phyloP scores from a whole-genome alignment of 1,140 invertebrate genomes.

The Cephus cinctus region DNA sequence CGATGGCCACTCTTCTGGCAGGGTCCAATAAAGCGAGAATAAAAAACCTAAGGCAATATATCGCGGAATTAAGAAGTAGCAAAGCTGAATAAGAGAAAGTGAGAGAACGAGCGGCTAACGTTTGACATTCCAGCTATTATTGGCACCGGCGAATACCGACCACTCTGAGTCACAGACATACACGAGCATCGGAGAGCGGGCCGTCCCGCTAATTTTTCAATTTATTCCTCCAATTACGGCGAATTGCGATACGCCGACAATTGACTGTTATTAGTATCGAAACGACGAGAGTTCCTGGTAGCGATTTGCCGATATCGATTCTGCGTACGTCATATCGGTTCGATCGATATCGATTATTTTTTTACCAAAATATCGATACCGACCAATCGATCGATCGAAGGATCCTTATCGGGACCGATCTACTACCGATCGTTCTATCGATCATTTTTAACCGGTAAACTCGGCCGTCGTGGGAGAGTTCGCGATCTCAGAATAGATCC shows the following conservation, averaged over 20 bases:
- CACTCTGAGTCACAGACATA: constrained; percentile 11
- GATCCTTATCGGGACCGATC: too few relatives aligned
- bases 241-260: constrained; percentile 40
- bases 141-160: constrained; percentile 31
- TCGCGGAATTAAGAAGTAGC: constrained; percentile 4
- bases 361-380: too few relatives aligned
- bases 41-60: constrained; percentile 1
- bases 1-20: too few relatives aligned
- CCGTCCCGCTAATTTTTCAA: constrained; percentile 46
- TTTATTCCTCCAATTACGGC: constrained; percentile 41
- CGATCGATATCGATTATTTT: too few relatives aligned
- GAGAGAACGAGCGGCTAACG: too few relatives aligned
- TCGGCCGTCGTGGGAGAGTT: not conserved
- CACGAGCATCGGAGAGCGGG: constrained; percentile 9
- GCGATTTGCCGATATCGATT: too few relatives aligned
- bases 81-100: not conserved
- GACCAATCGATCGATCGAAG: too few relatives aligned
- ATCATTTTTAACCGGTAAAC: too few relatives aligned
- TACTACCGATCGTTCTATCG: too few relatives aligned
- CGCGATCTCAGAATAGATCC: not conserved
- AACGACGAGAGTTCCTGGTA: too few relatives aligned
- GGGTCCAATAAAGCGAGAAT: too few relatives aligned
- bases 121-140: constrained; percentile 43
- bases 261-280: constrained; percentile 41
- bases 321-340: too few relatives aligned